A percentile compares a stretch with the other conserved stretches of the same genome.
These are phyloP conservation scores for Microcebus tavaratra DNA, from an alignment of 2,113 vertebrate species.

Conservation along the genomic window DNA sequence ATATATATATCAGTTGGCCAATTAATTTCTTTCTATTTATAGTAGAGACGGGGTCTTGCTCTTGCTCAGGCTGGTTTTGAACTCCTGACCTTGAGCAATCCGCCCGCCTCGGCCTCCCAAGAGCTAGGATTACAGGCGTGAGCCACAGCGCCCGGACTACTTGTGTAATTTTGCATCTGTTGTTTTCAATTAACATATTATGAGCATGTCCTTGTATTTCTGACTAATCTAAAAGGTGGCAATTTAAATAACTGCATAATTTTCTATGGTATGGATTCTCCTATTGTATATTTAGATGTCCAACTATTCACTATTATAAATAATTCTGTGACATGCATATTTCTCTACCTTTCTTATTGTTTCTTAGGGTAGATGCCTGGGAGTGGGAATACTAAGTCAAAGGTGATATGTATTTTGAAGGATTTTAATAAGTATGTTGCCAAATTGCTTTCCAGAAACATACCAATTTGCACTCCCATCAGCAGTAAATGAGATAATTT, in stretches of 20 bases:
- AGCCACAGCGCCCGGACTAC: neutral
- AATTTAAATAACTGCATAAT: neutral
- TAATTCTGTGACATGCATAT: neutral
- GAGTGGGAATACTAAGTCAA: neutral
- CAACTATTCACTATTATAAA: neutral
- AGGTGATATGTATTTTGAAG: neutral
- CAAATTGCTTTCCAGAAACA: conserved; percentile 18
- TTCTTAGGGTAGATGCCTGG: neutral
- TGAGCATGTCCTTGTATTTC: neutral
- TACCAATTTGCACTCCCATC: neutral
- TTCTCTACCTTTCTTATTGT: neutral
- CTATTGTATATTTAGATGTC: neutral
- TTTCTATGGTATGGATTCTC: neutral
- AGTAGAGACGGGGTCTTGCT: too few species aligned
- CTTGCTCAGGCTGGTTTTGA: too few species aligned
- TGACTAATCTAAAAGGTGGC: neutral
- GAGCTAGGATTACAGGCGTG: too few species aligned
- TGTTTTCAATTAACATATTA: neutral
- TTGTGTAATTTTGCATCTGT: neutral
- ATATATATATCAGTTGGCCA: too few species aligned
- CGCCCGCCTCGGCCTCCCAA: too few species aligned
- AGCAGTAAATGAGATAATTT: neutral
- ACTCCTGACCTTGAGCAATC: too few species aligned
- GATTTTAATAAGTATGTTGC: conserved; percentile 29
- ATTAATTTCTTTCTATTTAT: too few species aligned